Conservation (phyloP, 2,888 invertebrate species). For the Clitarchus hookeri region DNA sequence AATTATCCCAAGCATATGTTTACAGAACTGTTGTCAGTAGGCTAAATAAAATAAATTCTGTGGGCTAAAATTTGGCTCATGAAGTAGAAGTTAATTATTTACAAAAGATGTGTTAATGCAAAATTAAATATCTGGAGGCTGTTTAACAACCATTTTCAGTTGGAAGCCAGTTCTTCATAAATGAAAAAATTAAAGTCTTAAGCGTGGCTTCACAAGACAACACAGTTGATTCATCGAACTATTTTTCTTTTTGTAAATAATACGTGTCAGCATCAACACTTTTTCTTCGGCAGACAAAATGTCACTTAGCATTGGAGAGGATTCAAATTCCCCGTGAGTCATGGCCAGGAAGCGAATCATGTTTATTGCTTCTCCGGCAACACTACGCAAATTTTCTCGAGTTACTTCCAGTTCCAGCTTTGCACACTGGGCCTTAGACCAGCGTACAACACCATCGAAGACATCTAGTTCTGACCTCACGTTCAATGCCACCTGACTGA, state of each 20-base stretch:
- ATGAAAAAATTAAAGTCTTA: background rate
- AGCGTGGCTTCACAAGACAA: background rate
- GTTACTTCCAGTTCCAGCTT: background rate
- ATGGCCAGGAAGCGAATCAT: background rate
- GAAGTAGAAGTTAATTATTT: too few species aligned
- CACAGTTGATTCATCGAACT: background rate
- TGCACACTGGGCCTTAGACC: background rate
- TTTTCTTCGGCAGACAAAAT: slow-evolving; percentile 6
- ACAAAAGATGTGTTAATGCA: too few species aligned
- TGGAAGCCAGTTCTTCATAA: background rate
- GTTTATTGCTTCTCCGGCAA: background rate
- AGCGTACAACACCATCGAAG: background rate
- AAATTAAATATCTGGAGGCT: too few species aligned
- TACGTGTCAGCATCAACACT: background rate
- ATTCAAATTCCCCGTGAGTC: background rate
- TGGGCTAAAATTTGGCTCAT: too few species aligned
- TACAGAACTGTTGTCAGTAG: too few species aligned
- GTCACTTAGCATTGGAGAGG: background rate
- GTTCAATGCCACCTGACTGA: background rate
- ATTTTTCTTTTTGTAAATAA: background rate
- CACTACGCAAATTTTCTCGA: slow-evolving; percentile 14
- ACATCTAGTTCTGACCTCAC: background rate
- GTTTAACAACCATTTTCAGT: too few species aligned
- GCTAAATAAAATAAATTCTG: too few species aligned
- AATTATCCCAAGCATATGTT: too few species aligned